Percentiles rank a stretch among this genome's conserved stretches.
These are phyloP conservation scores for Drosophila vallismaia DNA, from an alignment of 2,888 invertebrate species.

Conservation along the genomic window DNA sequence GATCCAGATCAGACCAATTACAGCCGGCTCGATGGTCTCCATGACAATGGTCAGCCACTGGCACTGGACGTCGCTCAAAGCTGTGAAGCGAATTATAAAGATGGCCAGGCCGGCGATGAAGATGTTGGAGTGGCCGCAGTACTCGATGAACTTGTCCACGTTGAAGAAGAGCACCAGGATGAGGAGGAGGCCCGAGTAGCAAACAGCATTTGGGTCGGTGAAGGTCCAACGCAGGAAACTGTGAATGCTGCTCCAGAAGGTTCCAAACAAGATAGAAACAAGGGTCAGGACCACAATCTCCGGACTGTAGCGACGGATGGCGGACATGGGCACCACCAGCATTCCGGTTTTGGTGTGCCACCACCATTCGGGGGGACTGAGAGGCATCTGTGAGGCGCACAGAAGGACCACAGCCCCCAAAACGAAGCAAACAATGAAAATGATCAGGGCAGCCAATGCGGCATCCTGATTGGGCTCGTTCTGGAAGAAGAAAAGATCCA, in stretches of 20 bases:
- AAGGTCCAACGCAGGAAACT: slow-evolving; percentile 89
- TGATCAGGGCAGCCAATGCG: slow-evolving; percentile 63
- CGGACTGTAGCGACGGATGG: slow-evolving; percentile 89
- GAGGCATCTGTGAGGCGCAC: slow-evolving; percentile 86
- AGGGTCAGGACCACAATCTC: slow-evolving; percentile 89
- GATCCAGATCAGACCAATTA: slow-evolving; percentile 91
- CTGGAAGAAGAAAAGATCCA: slow-evolving; percentile 84
- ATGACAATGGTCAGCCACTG: slow-evolving; percentile 87
- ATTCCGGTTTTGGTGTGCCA: slow-evolving; percentile 92
- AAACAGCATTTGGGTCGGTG: slow-evolving; percentile 65
- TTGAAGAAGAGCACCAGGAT: slow-evolving; percentile 84
- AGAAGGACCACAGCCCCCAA: slow-evolving; percentile 87
- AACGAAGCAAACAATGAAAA: slow-evolving; percentile 85
- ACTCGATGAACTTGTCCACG: slow-evolving; percentile 93
- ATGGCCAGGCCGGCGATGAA: slow-evolving; percentile 92
- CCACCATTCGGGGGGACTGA: slow-evolving; percentile 94
- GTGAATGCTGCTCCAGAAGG: slow-evolving; percentile 92
- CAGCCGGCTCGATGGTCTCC: slow-evolving; percentile 90
- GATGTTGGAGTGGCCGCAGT: slow-evolving; percentile 91
- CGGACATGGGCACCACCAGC: slow-evolving; percentile 91
- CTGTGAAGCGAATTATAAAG: slow-evolving; percentile 90
- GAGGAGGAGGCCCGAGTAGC: slow-evolving; percentile 71
- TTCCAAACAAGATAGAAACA: slow-evolving; percentile 89
- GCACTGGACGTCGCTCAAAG: slow-evolving; percentile 86
- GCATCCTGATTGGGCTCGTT: slow-evolving; percentile 70